Evolutionary conservation across 2,888 invertebrate species (phyloP).

Genomic region (Agonopterix arenella): DNA sequence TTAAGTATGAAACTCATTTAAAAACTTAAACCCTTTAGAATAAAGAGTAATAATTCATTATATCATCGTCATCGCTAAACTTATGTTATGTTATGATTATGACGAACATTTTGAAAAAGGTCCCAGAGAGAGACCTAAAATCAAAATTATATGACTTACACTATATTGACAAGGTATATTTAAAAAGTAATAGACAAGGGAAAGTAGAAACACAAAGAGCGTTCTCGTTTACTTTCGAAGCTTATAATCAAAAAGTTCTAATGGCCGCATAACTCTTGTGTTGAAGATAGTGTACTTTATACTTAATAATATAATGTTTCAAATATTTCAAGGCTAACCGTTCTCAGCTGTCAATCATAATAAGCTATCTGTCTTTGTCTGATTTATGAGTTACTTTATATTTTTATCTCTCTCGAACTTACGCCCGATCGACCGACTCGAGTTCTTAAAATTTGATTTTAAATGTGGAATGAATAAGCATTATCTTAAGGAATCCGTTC

Average conservation of each 20-base stretch:
- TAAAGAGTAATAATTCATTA: no score
- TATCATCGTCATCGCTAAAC: no score
- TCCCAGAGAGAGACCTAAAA: no score
- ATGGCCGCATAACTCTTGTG: conserved; percentile 59
- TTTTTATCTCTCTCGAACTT: conserved; percentile 43
- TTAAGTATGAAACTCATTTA: no score
- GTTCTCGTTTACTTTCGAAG: conserved; percentile 8
- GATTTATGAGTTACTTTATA: conserved; percentile 39
- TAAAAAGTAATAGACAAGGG: conserved; percentile 8
- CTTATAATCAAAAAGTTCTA: conserved; percentile 18
- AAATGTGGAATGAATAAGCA: conserved; percentile 77
- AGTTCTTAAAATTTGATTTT: conserved; percentile 75
- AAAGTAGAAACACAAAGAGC: conserved; percentile 5
- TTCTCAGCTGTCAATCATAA: conserved; percentile 78
- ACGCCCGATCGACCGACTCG: conserved; percentile 63
- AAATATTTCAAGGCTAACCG: conserved; percentile 78
- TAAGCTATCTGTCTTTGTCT: conserved; percentile 67
- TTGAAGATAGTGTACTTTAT: conserved; percentile 74
- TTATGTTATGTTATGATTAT: no score
- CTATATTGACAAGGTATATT: conserved; percentile 7
- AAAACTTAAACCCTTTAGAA: no score
- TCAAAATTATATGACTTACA: no score
- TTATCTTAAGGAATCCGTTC: conserved; percentile 73
- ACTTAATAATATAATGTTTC: conserved; percentile 73
- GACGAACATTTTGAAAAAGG: no score